Base-by-base conservation (phyloP, 2,797 vertebrate species). In the Aeoliscus strigatus region DNA sequence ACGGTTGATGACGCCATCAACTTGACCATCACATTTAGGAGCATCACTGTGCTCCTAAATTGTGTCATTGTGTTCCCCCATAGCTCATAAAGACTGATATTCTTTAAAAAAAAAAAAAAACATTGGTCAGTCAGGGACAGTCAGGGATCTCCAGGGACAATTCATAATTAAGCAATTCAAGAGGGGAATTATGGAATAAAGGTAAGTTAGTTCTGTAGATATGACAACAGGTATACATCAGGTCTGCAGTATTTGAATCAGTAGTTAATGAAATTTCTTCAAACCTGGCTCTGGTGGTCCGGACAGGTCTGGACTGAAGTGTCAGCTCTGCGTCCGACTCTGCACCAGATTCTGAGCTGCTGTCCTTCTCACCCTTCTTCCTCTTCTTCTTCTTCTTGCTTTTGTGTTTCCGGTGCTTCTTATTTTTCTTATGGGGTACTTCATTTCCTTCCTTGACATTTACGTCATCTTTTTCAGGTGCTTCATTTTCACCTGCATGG, bases 331-430 rank as follows among this genome's bases (percentile, higher is more conserved):
- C 54, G 14, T 90, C 89, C 0, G 89, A 90, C 17, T 91, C 89
- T 0, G 79, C 79, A 32, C 39, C 77, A 0, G 76, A 80, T 26
- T 84, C 87, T 0, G 77, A 80, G 9, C 79, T 86, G 66, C 80
- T 86, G 0, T 75, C 84, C 52, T 70, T 83, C 21, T 51, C 76
- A 7, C 63, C 74, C 52, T 75, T 81, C 3, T 71, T 43, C 18
- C 55, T 76, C 40, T 21, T 75, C 52, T 21, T 86, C 46, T 86
- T 88, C 66, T 84, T 88, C 52, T 87, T 88, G 28, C 75, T 88
- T 60, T 85, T 90, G 61, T 86, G 83, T 43, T 85, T 87, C 64
- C 89, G 90, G 63, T 87, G 86, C 57, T 88, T 89, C 64, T 87
- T 89, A 1, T 75, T 78, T 54, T 82, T 89, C 56, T 72, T 87